Evolutionary conservation across 92 coral and sea anemone species (phyloP).

Genomic region (Epizoanthus stellaris): DNA sequence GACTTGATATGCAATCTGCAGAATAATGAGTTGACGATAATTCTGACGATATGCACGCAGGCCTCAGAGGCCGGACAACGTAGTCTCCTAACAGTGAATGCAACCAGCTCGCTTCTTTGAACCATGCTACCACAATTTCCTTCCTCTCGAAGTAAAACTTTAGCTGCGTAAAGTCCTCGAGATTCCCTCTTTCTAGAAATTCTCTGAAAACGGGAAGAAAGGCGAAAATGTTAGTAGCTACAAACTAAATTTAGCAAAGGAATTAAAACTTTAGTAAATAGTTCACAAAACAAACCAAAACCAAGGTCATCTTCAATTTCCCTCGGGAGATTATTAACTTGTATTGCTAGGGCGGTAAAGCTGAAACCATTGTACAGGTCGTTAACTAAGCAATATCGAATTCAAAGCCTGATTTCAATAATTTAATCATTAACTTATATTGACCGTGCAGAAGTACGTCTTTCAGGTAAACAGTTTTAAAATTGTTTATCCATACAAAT

Average conservation of each 20-base stretch:
- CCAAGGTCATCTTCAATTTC: slow-evolving; percentile 14
- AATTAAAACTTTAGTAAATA: not conserved
- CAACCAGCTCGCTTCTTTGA: slow-evolving; percentile 97
- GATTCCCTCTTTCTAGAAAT: slow-evolving; percentile 89
- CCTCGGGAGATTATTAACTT: slow-evolving; percentile 17
- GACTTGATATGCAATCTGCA: slow-evolving; percentile 86
- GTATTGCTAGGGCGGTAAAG: slow-evolving; percentile 34
- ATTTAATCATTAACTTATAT: slow-evolving; percentile 37
- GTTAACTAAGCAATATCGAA: slow-evolving; percentile 40
- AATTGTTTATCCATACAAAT: slow-evolving; percentile 52
- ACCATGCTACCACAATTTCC: slow-evolving; percentile 99
- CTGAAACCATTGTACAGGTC: slow-evolving; percentile 5
- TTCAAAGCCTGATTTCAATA: slow-evolving; percentile 25
- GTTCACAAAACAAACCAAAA: slow-evolving; percentile 6
- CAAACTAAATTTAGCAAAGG: not conserved
- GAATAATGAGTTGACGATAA: slow-evolving; percentile 90
- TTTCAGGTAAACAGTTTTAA: slow-evolving; percentile 53
- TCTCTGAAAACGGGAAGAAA: slow-evolving; percentile 66
- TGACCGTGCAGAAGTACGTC: slow-evolving; percentile 48
- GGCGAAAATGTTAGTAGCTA: not conserved
- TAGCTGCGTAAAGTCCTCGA: slow-evolving; percentile 90
- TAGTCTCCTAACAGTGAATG: slow-evolving; percentile 94
- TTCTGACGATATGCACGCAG: slow-evolving; percentile 92
- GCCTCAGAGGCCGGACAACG: slow-evolving; percentile 87
- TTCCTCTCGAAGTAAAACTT: slow-evolving; percentile 95